Conservation (phyloP, 2,797 vertebrate genomes). For the Siniperca scherzeri region DNA sequence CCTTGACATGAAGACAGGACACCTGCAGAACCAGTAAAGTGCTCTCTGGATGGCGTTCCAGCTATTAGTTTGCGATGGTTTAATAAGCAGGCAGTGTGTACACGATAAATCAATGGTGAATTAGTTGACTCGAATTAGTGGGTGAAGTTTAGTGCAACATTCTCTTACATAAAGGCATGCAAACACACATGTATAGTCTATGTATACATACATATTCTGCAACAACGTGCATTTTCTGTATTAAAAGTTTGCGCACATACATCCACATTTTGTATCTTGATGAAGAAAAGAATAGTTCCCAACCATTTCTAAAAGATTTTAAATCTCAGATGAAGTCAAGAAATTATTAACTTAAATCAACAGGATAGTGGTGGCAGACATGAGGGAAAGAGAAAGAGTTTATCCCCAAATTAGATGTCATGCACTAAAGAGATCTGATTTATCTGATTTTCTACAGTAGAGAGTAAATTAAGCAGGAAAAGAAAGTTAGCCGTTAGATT, state of each 20-base stretch:
- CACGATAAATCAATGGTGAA: constrained; percentile 64
- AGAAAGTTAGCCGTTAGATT: constrained; percentile 75
- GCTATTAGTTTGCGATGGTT: constrained; percentile 61
- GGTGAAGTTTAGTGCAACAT: constrained; percentile 52
- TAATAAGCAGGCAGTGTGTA: constrained; percentile 74
- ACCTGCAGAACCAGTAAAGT: constrained; percentile 45
- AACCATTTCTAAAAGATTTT: constrained; percentile 45
- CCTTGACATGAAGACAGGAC: constrained; percentile 31
- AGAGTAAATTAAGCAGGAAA: constrained; percentile 75
- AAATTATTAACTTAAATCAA: constrained; percentile 54
- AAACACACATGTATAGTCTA: constrained; percentile 30
- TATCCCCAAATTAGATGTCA: constrained; percentile 85
- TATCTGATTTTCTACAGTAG: constrained; percentile 52
- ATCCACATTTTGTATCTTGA: constrained; percentile 24
- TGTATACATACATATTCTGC: constrained; percentile 5
- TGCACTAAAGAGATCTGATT: constrained; percentile 86
- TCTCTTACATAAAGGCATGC: constrained; percentile 33
- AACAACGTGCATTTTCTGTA: constrained; percentile 4
- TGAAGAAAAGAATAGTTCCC: constrained; percentile 68
- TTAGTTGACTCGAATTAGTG: constrained; percentile 58
- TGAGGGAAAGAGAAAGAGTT: constrained; percentile 62
- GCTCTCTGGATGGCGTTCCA: constrained; percentile 43
- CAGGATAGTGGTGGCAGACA: constrained; percentile 70
- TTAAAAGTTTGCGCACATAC: constrained; percentile 1
- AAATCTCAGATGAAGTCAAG: constrained; percentile 56